Base-by-base conservation (phyloP, 2,113 vertebrate species). In the Ammodytes dubius region DNA sequence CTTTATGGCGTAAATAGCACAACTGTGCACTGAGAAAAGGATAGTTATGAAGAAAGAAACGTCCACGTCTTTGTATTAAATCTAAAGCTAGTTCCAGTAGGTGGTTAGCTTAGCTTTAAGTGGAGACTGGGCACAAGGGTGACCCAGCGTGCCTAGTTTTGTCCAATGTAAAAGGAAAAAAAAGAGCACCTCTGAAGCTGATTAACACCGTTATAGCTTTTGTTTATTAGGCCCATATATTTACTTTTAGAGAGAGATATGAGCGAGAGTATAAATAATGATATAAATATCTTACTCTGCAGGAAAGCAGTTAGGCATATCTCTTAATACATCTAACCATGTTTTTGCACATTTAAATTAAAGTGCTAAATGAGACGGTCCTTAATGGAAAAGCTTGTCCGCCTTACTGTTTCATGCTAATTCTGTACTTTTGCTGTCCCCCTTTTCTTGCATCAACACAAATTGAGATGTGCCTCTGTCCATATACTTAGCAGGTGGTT, bases 401-500 rank as follows among this genome's bases (percentile, higher is more conserved):
- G 37, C 39, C 15, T 7, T 42, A 42, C 15, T 27, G 10, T 61
- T 42, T 15, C 10, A 43, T 54, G 50, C 67, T 14, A 43, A 42
- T 42, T 54, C 15, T 42, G 13, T 27, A 59, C 1, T 0, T 59
- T 17, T 8, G 19, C 64, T 17, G 13, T 7, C 4, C 6, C 6
- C 7, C 9, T 56, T 5, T 10, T 45, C 12, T 39, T 8, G 6
- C 14, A 15, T 53, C 54, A 6, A 15, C 19, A 35, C 37, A 45
- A 64, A 5, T 42, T 42, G 4, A 7, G 35, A 8, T 54, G 35
- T 43, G 58, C 35, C 19, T 43, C 11, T 45, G 8, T 45, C 40
- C 13, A 64, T 17, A 42, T 47, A 47, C 71, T 6, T 39, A 58
- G 83, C 70, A 58, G 54, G 74, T n/a, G 45, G 71, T 83, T 84